A percentile compares a stretch with the other conserved stretches of the same genome.
These are phyloP conservation scores for Drosophila santomea DNA, from an alignment of 1,140 invertebrate species.

Conservation along the genomic window DNA sequence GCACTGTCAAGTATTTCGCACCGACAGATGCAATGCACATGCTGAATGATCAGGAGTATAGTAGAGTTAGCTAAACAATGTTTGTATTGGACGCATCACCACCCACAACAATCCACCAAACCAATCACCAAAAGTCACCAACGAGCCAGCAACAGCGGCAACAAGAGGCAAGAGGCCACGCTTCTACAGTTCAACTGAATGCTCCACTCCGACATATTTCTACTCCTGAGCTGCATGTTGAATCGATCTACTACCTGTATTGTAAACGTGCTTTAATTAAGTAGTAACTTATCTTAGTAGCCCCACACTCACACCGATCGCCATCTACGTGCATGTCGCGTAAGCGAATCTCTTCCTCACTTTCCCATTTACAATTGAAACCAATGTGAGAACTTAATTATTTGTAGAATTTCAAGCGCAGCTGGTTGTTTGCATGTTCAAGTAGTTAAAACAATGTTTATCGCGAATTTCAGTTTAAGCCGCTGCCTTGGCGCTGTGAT, in stretches of 20 bases:
- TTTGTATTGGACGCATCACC: constrained; percentile 26
- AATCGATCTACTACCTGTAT: constrained; percentile 46
- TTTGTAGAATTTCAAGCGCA: constrained; percentile 40
- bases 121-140: constrained; percentile 51
- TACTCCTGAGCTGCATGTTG: constrained; percentile 61
- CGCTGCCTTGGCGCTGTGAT: constrained; percentile 60
- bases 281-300: constrained; percentile 48
- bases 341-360: constrained; percentile 17
- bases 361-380: constrained; percentile 39
- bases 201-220: constrained; percentile 32
- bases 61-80: constrained; percentile 76
- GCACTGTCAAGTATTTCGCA: constrained; percentile 86
- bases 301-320: constrained; percentile 19
- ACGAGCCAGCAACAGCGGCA: constrained; percentile 31
- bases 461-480: constrained; percentile 29
- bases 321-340: constrained; percentile 10
- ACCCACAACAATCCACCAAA: constrained; percentile 19
- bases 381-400: constrained; percentile 31
- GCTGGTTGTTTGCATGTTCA: constrained; percentile 26
- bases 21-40: constrained; percentile 87
- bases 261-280: constrained; percentile 58
- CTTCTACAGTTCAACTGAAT: constrained; percentile 29
- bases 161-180: constrained; percentile 23
- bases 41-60: constrained; percentile 84
- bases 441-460: constrained; percentile 17